These are phyloP conservation scores for silkworm (Bombyx mori) DNA, from an alignment of 1,140 invertebrate genomes.

Conservation along the genomic window DNA sequence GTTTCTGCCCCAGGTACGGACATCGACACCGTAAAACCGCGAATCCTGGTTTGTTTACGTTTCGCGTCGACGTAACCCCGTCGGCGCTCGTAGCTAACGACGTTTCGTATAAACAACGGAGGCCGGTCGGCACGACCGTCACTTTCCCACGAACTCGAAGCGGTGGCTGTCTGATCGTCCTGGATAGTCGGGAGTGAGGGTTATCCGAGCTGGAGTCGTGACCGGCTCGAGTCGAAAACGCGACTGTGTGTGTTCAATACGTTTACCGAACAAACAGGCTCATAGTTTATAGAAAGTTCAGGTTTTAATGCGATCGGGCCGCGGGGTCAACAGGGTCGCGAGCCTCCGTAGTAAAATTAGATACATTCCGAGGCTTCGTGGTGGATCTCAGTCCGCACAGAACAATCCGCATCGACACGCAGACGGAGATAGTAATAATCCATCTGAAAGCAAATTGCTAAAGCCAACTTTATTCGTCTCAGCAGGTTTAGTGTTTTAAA, in stretches of 20 bases:
- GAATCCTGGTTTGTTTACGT: constrained; percentile 51
- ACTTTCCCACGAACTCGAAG: constrained; percentile 57
- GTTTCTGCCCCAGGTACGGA: constrained; percentile 66
- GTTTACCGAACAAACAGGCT: constrained; percentile 61
- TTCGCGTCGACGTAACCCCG: constrained; percentile 24
- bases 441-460: constrained; percentile 13
- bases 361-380: constrained; percentile 64
- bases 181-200: constrained; percentile 57
- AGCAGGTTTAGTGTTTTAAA: constrained; percentile 48
- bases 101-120: constrained; percentile 33
- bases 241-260: constrained; percentile 54
- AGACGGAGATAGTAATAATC: constrained; percentile 49
- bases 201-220: constrained; percentile 52
- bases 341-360: constrained; percentile 69
- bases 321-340: constrained; percentile 64
- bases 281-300: constrained; percentile 70
- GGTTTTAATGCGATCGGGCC: constrained; percentile 60
- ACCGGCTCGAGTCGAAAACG: constrained; percentile 34
- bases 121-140: constrained; percentile 37
- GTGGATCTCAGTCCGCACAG: constrained; percentile 32
- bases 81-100: constrained; percentile 25
- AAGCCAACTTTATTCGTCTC: no score
- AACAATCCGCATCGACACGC: constrained; percentile 43
- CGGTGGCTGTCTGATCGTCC: constrained; percentile 45
- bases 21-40: constrained; percentile 44